These are phyloP conservation scores for Gymnocypris eckloni DNA, from an alignment of 2,797 vertebrate species.

Conservation along the genomic window DNA sequence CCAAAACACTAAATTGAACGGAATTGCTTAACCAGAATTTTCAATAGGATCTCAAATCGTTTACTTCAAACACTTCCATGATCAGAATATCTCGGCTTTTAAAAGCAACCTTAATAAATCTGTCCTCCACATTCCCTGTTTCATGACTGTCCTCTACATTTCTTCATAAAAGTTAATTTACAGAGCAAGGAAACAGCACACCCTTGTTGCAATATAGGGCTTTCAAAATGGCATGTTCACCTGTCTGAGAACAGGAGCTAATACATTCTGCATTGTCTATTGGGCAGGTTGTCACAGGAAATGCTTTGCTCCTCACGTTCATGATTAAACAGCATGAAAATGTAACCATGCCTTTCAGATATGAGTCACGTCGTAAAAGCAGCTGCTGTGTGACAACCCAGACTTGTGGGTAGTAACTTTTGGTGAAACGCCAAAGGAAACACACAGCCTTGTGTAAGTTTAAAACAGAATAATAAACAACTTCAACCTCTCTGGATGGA, in stretches of 20 bases:
- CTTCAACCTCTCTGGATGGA: conserved; percentile 23
- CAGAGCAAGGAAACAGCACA: neutral
- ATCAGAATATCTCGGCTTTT: neutral
- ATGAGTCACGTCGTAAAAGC: conserved; percentile 57
- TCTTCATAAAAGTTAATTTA: neutral
- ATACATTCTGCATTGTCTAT: neutral
- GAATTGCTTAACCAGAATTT: neutral
- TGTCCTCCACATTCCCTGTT: neutral
- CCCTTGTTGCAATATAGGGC: neutral
- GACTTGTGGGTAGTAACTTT: conserved; percentile 65
- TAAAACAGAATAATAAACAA: conserved; percentile 62
- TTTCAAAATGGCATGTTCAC: neutral
- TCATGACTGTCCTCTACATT: neutral
- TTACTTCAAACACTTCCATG: conserved; percentile 8
- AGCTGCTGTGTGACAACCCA: conserved; percentile 72
- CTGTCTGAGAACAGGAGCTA: neutral
- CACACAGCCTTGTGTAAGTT: conserved; percentile 40
- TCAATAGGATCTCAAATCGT: neutral
- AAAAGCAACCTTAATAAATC: neutral
- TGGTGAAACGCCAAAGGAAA: conserved; percentile 70
- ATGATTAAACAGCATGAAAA: conserved; percentile 67
- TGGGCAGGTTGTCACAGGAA: conserved; percentile 34
- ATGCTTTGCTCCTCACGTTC: conserved; percentile 39
- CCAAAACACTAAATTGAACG: neutral
- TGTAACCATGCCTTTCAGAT: conserved; percentile 49